Evolutionary conservation across 2,888 invertebrate species (phyloP), one percentile per base, ranked within the genome.

Genomic region (Keiferia lycopersicella): DNA sequence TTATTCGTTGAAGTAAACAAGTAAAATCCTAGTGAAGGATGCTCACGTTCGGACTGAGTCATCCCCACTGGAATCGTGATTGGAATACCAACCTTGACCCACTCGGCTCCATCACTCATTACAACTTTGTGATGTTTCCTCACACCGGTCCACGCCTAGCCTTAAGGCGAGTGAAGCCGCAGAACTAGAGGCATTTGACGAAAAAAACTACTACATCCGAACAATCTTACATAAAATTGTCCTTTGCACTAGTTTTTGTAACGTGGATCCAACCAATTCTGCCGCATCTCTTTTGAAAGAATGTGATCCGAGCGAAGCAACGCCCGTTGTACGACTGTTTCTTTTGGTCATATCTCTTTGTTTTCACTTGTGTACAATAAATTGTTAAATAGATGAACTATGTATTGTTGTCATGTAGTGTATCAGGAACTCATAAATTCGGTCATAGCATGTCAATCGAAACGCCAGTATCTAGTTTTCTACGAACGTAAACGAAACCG

Each of bases 401-500:
- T n/a, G n/a, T 26, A 6, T 34, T 34, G 34, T 34, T 34, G 34
- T 34, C 34, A 34, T 4, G 1, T 34, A 34, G 10, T n/a, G 45
- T 51, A 51, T 22, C 51, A 10, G 51, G 51, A 51, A 51, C 51
- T 51, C 51, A 51, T 22, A 51, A 51, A 51, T 51, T 51, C 51
- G 22, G 20, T 18, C 51, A 57, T 34, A 34, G 65, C 69, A 69
- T 66, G 71, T 73, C 69, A 70, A 73, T 75, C 73, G 65, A 69
- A 70, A 75, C 69, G 66, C 69, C 68, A 71, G 57, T 70, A 71
- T 80, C 75, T 69, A 61, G 73, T 82, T 82, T 77, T 80, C 41
- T 69, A 69, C 75, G 71, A 74, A 72, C 69, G 75, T 79, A 74
- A 78, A 72, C 68, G 68, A 74, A 71, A 76, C 77, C 72, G 68